Evolutionary conservation across 2,888 invertebrate genomes (phyloP).

Genomic region (Plusia festucae): DNA sequence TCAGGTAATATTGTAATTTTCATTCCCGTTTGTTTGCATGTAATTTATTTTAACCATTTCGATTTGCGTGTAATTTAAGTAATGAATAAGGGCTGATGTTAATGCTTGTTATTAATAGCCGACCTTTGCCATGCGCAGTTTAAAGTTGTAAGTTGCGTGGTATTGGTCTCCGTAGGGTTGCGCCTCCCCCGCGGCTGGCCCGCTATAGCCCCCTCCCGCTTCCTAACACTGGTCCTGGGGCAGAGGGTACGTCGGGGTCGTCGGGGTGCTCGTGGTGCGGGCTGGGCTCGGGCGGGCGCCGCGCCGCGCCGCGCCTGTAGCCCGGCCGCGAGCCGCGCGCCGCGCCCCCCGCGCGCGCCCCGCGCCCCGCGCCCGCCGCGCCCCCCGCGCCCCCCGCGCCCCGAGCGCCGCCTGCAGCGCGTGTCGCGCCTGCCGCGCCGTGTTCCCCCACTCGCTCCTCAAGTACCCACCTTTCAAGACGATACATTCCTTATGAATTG

Average conservation of each 20-base stretch:
- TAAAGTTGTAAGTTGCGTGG: constrained; percentile 24
- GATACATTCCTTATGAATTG: constrained; percentile 31
- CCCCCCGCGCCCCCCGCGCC: constrained; percentile 15
- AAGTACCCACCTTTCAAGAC: constrained; percentile 51
- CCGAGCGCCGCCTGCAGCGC: constrained; percentile 28
- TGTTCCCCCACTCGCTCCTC: constrained; percentile 49
- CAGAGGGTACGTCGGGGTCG: constrained; percentile 80
- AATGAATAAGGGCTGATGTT: not conserved
- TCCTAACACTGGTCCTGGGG: constrained; percentile 55
- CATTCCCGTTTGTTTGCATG: not conserved
- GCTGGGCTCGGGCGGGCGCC: constrained; percentile 46
- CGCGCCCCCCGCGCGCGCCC: constrained; percentile 31
- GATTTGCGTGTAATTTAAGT: not conserved
- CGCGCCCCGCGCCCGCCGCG: constrained; percentile 26
- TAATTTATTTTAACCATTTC: not conserved
- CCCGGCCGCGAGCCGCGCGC: constrained; percentile 34
- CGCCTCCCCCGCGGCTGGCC: constrained; percentile 18
- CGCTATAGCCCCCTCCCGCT: constrained; percentile 30
- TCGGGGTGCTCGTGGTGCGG: constrained; percentile 81
- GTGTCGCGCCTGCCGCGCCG: constrained; percentile 26
- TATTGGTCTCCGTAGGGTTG: constrained; percentile 34
- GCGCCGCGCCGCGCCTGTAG: constrained; percentile 50
- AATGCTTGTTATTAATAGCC: constrained; percentile 8
- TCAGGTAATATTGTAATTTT: constrained; percentile 86
- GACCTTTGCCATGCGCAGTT: constrained; percentile 15